Base-by-base conservation (phyloP, 2,888 invertebrate genomes). In the Clistopyga incitator region DNA sequence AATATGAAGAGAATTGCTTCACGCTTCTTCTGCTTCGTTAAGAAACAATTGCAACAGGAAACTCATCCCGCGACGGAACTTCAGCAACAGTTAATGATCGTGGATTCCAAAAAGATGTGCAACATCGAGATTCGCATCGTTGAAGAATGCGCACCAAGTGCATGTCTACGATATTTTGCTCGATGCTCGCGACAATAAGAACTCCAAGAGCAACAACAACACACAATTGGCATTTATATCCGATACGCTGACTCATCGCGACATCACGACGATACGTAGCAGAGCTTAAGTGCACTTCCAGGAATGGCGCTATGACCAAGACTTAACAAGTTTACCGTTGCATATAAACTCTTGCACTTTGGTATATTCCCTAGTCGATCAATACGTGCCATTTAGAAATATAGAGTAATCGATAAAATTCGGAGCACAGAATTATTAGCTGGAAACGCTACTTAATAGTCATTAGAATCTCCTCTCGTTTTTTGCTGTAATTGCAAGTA, bases 161-260 rank as follows among this genome's bases (percentile, higher is more conserved):
- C 20, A 52, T 23, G 20, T 11, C 54, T 20, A 54, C 54, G 23
- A 23, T 20, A 54, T 54, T 54, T 54, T 54, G 54, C 54, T 52
- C 52, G 52, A 52, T 20, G 20, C 52, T 20, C 34, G 67, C 25
- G 67, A 67, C 52, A 67, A 56, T 50, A 45, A 68, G 76, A 54
- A 38, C 38, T 34, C 8, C 34, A 50, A n/a, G 34, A 47, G 67
- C 75, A 65, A 50, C 38, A 64, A 61, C 47, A 52, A 64, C 23
- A 50, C 45, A 52, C 65, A 65, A 76, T 76, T 52, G 74, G 67
- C 67, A 25, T 68, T 74, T 68, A 59, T 59, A 59, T 59, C 50
- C 79, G n/a, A 74, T 59, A 50, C 38, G 79, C 74, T 74, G 79
- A 80, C 74, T 80, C 79, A 74, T 74, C 74, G 59, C 34, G 50